These are phyloP conservation scores for Stegodyphus mimosarum DNA, from an alignment of 1,140 invertebrate species.

Conservation along the genomic window DNA sequence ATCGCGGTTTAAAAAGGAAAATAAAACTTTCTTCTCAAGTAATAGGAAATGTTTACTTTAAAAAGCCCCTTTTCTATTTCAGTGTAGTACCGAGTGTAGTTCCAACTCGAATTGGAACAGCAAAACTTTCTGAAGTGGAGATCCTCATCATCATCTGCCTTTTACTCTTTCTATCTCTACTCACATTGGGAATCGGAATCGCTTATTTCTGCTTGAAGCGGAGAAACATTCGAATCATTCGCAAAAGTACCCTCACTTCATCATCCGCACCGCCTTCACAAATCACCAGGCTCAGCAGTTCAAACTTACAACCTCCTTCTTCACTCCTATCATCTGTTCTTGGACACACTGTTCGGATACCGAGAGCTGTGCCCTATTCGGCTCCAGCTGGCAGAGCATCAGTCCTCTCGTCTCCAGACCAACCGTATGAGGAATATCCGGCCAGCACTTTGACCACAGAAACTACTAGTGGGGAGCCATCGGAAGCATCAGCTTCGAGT, in stretches of 20 bases:
- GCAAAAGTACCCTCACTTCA: conserved; percentile 73
- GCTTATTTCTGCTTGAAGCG: conserved; percentile 90
- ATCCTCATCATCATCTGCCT: conserved; percentile 92
- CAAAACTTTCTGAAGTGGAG: conserved; percentile 79
- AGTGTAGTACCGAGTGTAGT: neutral
- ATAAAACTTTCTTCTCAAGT: too few species aligned
- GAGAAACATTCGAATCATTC: conserved; percentile 79
- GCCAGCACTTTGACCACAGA: conserved; percentile 21
- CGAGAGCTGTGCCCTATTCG: conserved; percentile 80
- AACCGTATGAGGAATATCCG: conserved; percentile 79
- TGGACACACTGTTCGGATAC: conserved; percentile 82
- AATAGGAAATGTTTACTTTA: too few species aligned
- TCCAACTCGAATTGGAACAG: conserved; percentile 26
- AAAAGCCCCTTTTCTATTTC: neutral
- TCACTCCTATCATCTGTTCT: conserved; percentile 71
- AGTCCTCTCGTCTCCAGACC: conserved; percentile 87
- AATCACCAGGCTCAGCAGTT: conserved; percentile 82
- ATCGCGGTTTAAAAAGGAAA: too few species aligned
- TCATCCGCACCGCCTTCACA: conserved; percentile 71
- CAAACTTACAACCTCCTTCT: conserved; percentile 74
- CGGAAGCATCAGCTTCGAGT: conserved; percentile 5
- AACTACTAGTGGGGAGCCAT: conserved; percentile 34
- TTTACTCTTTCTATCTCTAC: conserved; percentile 87
- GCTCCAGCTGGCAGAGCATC: conserved; percentile 71
- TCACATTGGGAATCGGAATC: conserved; percentile 88